Evolutionary conservation across 2,888 invertebrate species (phyloP), one percentile per base, ranked within the genome.

Genomic region (Tachina lurida): DNA sequence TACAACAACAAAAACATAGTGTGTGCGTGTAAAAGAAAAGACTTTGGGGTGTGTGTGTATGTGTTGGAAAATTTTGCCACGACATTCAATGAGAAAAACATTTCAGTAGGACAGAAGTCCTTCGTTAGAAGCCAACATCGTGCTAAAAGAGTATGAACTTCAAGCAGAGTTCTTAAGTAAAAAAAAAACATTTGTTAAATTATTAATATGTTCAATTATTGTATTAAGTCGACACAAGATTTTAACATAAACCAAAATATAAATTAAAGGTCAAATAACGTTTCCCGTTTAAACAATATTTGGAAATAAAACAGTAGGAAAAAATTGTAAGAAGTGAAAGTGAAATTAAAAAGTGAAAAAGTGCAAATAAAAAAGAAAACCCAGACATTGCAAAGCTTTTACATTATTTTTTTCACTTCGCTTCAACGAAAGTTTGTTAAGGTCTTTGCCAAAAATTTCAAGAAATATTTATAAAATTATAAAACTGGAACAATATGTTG

Each of bases 91-190:
- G 58, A 79, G 83, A 81, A 82, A 76, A 84, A 84, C 87, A 84
- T 76, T 90, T 92, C 92, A 92, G 92, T 92, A 91, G 92, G 92
- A 91, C 92, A 90, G 78, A 91, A 92, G 92, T 92, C 92, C 91
- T 92, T 92, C 92, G 92, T 91, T 91, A 91, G 91, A 91, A 91
- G 91, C 89, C 91, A 91, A 83, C 84, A 85, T 89, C 91, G 91
- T 90, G 89, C 90, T 52, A 67, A 74, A 74, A 52, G 31, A 58
- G 10, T 58, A 58, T 49, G 87, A 75, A 71, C 56, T 41, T 60
- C 54, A 65, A 76, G 13, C 54, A 49, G 47, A 77, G 10, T 56
- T 45, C 52, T 67, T 73, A 77, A 76, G 47, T 54, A 67, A 78
- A 70, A 22, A 3, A 31, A 31, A 77, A 70, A 56, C 10, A 43